Evolutionary conservation across 2,113 vertebrate species (phyloP).

Genomic region (Jaculus jaculus): DNA sequence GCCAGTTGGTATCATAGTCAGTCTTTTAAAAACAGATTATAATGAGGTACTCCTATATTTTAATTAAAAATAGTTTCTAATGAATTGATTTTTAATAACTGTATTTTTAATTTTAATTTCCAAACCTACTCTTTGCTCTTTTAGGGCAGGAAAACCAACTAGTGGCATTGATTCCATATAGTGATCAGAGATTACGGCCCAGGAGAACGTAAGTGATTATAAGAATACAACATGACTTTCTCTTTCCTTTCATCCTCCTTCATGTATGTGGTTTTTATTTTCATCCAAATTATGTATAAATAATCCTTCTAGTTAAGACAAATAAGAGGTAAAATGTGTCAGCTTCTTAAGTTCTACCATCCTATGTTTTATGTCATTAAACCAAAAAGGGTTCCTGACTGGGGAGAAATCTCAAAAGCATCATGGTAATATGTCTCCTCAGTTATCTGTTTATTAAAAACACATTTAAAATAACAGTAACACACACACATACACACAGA

Average conservation of each 20-base stretch:
- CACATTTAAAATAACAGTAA: constrained; percentile 1
- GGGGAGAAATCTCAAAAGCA: not conserved
- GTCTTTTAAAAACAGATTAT: not conserved
- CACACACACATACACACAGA: too few species aligned
- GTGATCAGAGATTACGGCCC: constrained; percentile 94
- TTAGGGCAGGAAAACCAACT: constrained; percentile 98
- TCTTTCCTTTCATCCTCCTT: not conserved
- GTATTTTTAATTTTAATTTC: constrained; percentile 46
- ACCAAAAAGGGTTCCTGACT: not conserved
- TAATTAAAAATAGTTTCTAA: too few species aligned
- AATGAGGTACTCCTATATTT: not conserved
- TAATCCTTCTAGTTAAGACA: constrained; percentile 33
- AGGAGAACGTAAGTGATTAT: constrained; percentile 94
- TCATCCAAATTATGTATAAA: not conserved
- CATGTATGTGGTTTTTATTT: not conserved
- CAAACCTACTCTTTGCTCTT: constrained; percentile 69
- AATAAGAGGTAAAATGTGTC: constrained; percentile 5
- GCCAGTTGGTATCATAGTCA: not conserved
- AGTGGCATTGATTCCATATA: constrained; percentile 98
- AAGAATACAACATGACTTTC: not conserved
- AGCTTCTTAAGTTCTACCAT: not conserved
- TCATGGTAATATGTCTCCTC: not conserved
- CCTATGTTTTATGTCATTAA: not conserved
- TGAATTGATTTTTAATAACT: not conserved
- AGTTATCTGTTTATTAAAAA: constrained; percentile 21